Evolutionary conservation across 2,888 invertebrate genomes (phyloP).

Genomic region (Lumbricus terrestris): DNA sequence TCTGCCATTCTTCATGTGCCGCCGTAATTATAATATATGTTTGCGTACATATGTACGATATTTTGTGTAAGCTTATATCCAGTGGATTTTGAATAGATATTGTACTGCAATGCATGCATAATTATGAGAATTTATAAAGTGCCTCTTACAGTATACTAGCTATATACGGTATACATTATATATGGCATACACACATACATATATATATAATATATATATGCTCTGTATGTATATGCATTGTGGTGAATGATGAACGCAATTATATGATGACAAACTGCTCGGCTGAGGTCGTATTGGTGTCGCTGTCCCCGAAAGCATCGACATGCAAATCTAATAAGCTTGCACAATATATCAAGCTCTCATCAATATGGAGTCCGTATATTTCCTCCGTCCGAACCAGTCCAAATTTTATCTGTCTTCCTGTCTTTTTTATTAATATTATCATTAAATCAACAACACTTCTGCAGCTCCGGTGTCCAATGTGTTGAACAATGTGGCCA

Average conservation of each 20-base stretch:
- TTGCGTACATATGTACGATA: background rate
- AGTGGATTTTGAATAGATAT: background rate
- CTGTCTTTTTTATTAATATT: background rate
- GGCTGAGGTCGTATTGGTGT: background rate
- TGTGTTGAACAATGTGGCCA: too few relatives aligned
- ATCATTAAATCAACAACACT: too few relatives aligned
- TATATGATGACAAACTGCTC: constrained; percentile 7
- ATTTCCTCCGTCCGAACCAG: too few relatives aligned
- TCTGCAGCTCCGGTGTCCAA: too few relatives aligned
- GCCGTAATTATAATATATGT: background rate
- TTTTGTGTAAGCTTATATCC: background rate
- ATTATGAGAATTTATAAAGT: too few relatives aligned
- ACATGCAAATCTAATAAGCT: background rate
- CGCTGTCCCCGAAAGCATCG: background rate
- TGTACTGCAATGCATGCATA: too few relatives aligned
- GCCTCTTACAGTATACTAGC: background rate
- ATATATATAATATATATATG: background rate
- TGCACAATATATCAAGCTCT: background rate
- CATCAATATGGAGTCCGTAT: background rate
- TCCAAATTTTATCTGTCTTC: background rate
- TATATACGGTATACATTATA: background rate
- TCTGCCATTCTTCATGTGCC: background rate
- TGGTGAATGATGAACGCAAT: constrained; percentile 15
- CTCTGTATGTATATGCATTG: background rate
- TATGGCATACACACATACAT: background rate